A percentile compares a stretch with the other conserved stretches of the same genome.
Evolutionary conservation across 2,888 invertebrate genomes (phyloP).

Genomic region (Acholoe squamosa): DNA sequence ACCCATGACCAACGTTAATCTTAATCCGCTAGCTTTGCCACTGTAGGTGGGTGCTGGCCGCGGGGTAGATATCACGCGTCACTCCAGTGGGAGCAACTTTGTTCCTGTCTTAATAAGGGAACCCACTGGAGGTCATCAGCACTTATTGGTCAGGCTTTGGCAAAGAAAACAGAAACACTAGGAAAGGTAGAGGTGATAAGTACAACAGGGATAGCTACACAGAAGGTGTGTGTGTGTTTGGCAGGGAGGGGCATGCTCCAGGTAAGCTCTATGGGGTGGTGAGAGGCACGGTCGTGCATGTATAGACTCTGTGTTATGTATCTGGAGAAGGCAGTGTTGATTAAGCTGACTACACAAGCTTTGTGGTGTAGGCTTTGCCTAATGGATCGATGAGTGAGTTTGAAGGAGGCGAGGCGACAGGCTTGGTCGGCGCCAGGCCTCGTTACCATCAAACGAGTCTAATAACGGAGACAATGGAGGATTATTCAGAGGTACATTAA

Average conservation of each 20-base stretch:
- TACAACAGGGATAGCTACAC: background rate
- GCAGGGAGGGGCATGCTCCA: background rate
- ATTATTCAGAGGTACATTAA: background rate
- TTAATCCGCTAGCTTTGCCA: conserved; percentile 12
- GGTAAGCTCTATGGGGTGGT: background rate
- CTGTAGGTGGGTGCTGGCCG: background rate
- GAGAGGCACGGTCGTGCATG: background rate
- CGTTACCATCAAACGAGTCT: background rate
- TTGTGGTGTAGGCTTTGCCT: background rate
- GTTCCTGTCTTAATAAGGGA: too few relatives aligned
- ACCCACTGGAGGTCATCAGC: background rate
- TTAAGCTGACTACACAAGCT: conserved; percentile 21
- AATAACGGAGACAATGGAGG: background rate
- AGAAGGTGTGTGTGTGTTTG: background rate
- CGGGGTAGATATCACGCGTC: too few relatives aligned
- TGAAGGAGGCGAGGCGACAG: background rate
- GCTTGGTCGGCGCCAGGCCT: background rate
- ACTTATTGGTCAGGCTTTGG: background rate
- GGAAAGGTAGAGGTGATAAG: background rate
- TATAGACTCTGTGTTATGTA: too few relatives aligned
- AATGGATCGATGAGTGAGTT: conserved; percentile 19
- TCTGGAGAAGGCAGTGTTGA: background rate
- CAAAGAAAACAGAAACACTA: background rate
- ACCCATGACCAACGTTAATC: background rate
- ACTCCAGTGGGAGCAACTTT: too few relatives aligned